Evolutionary conservation across 2,113 vertebrate species (phyloP).

Genomic region (Cynocephalus volans): DNA sequence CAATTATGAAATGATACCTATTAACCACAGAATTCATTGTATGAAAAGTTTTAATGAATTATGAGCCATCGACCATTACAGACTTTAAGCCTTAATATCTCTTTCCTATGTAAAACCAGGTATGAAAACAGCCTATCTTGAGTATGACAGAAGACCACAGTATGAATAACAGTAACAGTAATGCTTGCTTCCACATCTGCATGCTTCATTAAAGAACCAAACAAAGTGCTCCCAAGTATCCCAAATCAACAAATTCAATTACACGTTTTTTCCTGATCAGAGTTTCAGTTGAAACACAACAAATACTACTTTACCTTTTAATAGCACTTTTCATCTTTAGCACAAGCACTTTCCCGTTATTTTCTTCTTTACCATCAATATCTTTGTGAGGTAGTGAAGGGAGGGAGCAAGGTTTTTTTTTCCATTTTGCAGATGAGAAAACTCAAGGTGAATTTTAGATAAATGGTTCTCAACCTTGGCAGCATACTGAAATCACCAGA

Average conservation of each 20-base stretch:
- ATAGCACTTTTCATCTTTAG: conserved; percentile 14
- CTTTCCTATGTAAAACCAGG: conserved; percentile 76
- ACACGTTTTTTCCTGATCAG: conserved; percentile 28
- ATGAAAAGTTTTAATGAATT: conserved; percentile 82
- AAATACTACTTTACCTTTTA: conserved; percentile 29
- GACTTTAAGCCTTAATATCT: conserved; percentile 75
- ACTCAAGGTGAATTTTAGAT: conserved; percentile 46
- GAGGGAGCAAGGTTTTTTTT: conserved; percentile 57
- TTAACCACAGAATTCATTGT: conserved; percentile 75
- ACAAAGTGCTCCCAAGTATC: conserved; percentile 41
- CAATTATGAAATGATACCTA: conserved; percentile 74
- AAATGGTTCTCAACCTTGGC: conserved; percentile 35
- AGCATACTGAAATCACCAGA: background rate
- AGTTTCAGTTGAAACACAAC: conserved; percentile 61
- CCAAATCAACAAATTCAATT: conserved; percentile 61
- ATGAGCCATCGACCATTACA: conserved; percentile 76
- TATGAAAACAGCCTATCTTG: conserved; percentile 53
- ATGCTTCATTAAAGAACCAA: conserved; percentile 61
- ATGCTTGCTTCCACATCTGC: conserved; percentile 58
- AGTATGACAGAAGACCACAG: conserved; percentile 66
- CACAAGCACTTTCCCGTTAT: background rate
- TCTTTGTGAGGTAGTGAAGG: conserved; percentile 74
- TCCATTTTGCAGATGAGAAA: conserved; percentile 67
- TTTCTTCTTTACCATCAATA: conserved; percentile 63
- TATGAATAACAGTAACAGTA: background rate